phyloP scores from a whole-genome alignment of 2,888 invertebrate genomes.

The Lucinisca nassula region DNA sequence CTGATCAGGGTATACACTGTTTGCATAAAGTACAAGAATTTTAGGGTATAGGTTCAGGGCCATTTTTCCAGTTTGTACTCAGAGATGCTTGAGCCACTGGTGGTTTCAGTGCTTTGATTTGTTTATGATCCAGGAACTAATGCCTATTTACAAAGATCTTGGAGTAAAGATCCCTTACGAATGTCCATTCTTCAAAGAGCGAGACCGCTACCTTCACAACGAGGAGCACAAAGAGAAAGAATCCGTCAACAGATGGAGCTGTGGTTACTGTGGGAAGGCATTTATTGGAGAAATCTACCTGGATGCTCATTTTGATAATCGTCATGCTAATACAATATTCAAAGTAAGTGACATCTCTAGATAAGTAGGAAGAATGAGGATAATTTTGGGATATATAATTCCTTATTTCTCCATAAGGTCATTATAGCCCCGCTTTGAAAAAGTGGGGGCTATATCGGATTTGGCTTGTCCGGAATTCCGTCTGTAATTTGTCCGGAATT shows the following conservation, averaged over 20 bases:
- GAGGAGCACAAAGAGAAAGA: conserved; percentile 69
- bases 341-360: conserved; percentile 48
- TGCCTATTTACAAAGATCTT: conserved; percentile 50
- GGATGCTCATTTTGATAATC: conserved; percentile 56
- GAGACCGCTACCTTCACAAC: conserved; percentile 53
- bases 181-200: conserved; percentile 65
- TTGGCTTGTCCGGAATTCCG: no score
- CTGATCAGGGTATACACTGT: no score
- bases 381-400: no score
- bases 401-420: no score
- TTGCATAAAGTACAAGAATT: no score
- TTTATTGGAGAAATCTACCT: conserved; percentile 69
- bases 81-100: no score
- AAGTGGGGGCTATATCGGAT: no score
- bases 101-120: background rate
- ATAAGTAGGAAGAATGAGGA: no score
- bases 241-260: conserved; percentile 51
- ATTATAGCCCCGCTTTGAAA: no score
- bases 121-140: conserved; percentile 43
- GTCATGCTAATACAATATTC: conserved; percentile 53
- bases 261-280: conserved; percentile 65
- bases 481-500: no score
- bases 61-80: no score
- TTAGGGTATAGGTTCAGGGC: no score
- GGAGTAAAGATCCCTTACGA: conserved; percentile 58